A percentile compares a stretch with the other conserved stretches of the same genome.
phyloP scores from a whole-genome alignment of 2,797 vertebrate genomes.

The Cirrhinus molitorella region DNA sequence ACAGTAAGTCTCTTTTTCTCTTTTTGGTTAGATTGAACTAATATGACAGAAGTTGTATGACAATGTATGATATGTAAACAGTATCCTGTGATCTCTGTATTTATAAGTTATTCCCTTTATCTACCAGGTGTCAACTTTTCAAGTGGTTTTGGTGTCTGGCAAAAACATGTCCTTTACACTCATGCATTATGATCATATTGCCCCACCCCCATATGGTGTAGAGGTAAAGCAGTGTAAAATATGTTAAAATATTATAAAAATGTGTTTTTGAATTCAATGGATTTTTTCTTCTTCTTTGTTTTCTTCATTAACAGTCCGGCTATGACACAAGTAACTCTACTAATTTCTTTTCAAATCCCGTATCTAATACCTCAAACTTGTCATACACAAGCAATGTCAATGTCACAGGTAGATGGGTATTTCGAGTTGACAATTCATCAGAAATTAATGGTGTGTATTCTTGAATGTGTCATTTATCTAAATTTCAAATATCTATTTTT shows the following conservation, averaged over 20 bases:
- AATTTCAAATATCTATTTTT: neutral
- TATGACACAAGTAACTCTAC: neutral
- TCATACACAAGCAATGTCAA: constrained; percentile 16
- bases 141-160: constrained; percentile 26
- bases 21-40: no score
- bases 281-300: neutral
- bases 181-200: constrained; percentile 13
- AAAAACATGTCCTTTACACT: neutral
- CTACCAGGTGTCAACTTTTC: constrained; percentile 23
- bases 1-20: neutral
- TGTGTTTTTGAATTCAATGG: neutral
- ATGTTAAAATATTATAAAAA: neutral
- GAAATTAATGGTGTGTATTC: neutral
- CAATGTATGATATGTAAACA: no score
- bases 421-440: constrained; percentile 9
- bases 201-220: neutral
- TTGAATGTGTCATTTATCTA: neutral
- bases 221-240: neutral
- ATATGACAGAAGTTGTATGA: no score
- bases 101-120: no score
- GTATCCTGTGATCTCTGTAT: no score
- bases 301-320: constrained; percentile 5
- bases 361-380: accelerated
- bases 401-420: neutral
- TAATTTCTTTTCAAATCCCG: neutral